A percentile compares a stretch with the other conserved stretches of the same genome.
Evolutionary conservation across 2,888 invertebrate species (phyloP).

Genomic region (Mimumesa dahlbomi): DNA sequence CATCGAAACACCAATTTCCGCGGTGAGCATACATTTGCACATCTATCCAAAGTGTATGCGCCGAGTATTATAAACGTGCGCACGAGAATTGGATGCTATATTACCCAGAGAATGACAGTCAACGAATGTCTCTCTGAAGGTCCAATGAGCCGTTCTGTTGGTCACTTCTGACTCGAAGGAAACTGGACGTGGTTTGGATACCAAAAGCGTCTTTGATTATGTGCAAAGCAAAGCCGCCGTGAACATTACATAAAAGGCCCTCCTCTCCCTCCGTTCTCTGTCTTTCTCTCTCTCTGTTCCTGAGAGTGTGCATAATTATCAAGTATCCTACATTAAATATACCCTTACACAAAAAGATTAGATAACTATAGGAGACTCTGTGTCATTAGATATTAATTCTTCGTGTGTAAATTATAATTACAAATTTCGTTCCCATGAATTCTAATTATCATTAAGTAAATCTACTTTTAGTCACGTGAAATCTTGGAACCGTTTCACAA

Average conservation of each 20-base stretch:
- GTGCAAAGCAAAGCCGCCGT: constrained; percentile 3
- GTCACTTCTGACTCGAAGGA: constrained; percentile 42
- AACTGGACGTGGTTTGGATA: constrained; percentile 50
- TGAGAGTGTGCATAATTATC: no score
- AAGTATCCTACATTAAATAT: no score
- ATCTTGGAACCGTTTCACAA: not conserved
- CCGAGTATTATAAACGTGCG: constrained; percentile 38
- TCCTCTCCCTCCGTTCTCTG: no score
- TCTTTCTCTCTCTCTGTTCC: no score
- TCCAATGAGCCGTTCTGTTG: constrained; percentile 48
- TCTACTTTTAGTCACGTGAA: not conserved
- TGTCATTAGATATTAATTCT: not conserved
- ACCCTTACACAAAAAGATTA: no score
- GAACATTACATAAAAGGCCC: constrained; percentile 23
- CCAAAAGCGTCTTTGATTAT: constrained; percentile 57
- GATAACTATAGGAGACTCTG: no score
- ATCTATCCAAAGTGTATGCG: constrained; percentile 21
- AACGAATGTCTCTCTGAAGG: constrained; percentile 37
- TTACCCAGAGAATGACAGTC: constrained; percentile 41
- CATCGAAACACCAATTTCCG: constrained; percentile 46
- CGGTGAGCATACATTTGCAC: constrained; percentile 15
- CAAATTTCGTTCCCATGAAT: not conserved
- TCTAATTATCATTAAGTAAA: not conserved
- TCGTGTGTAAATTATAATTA: not conserved
- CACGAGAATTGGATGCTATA: constrained; percentile 42